Base-by-base conservation (phyloP, 2,888 invertebrate genomes). In the Agrotis puta region DNA sequence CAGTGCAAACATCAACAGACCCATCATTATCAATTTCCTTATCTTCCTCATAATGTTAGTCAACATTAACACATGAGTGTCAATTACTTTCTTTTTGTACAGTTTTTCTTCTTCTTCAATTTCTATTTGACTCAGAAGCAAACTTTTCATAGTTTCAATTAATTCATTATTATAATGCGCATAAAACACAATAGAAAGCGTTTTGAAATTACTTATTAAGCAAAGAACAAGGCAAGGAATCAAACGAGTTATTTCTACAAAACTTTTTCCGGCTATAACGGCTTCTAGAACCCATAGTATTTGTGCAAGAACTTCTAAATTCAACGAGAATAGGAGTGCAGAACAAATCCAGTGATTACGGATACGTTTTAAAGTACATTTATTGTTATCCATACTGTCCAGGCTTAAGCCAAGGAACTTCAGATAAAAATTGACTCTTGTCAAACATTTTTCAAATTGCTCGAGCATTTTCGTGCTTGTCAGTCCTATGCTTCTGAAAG, bases 161-260 rank as follows among this genome's bases (percentile, higher is more conserved):
- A 82, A 65, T 16, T 79, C 67, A 20, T 76, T 62, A 43, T 75
- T 70, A 20, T 63, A n/a, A 14, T 59, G 50, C 6, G 65, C 72
- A n/a, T 75, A 76, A 22, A 67, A 72, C 7, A 81, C 16, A 1
- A 70, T n/a, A 11, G 72, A 59, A 11, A 82, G 0, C 0, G 67
- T 27, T 57, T 79, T 81, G n/a, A 79, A 72, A 43, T 57, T 54
- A 45, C 76, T 59, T 13, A 76, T 27, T 2, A 66, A 3, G 43
- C 72, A 68, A 22, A 76, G 48, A 58, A 64, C 48, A 18, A 75
- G n/a, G 58, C 83, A 81, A 3, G 82, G 79, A 13, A 82, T 56
- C 14, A 75, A 57, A 53, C 63, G 68, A 18, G 69, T 81, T 69
- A 82, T 70, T 62, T 81, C 81, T 5, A 81, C 18, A 9, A 82